A percentile compares a stretch with the other conserved stretches of the same genome.
These are phyloP conservation scores for Crematogaster levior DNA, from an alignment of 2,888 invertebrate species.

Conservation along the genomic window DNA sequence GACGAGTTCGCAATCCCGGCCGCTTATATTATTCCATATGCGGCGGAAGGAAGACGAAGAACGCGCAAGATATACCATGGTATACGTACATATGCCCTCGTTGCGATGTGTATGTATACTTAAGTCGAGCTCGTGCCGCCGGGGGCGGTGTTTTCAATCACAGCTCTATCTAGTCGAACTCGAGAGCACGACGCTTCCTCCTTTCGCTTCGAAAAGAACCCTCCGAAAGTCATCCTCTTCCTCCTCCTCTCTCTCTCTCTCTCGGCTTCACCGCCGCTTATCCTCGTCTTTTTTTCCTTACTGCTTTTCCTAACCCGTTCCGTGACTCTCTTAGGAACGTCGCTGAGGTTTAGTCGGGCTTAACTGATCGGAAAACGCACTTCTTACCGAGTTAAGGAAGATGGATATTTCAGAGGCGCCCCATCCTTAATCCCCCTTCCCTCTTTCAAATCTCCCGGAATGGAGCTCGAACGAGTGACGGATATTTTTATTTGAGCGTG, in stretches of 20 bases:
- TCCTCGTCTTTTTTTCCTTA: neutral
- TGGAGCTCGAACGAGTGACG: constrained; percentile 36
- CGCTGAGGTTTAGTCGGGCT: constrained; percentile 78
- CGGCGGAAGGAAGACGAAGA: constrained; percentile 6
- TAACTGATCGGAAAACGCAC: constrained; percentile 83
- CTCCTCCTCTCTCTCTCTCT: neutral
- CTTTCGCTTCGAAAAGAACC: constrained; percentile 28
- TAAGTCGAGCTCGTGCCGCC: constrained; percentile 81
- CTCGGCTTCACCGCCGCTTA: constrained; percentile 16
- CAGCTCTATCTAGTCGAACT: constrained; percentile 82
- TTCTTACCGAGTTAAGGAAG: constrained; percentile 78
- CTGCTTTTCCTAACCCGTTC: constrained; percentile 25
- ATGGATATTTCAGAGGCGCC: constrained; percentile 72
- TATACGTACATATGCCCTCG: neutral
- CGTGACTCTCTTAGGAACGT: constrained; percentile 71
- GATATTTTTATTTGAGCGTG: constrained; percentile 51
- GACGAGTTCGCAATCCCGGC: neutral
- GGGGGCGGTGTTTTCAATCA: constrained; percentile 84
- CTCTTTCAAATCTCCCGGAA: constrained; percentile 16
- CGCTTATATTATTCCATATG: constrained; percentile 49
- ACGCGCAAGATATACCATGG: neutral
- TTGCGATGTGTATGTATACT: constrained; percentile 69
- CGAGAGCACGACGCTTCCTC: constrained; percentile 62
- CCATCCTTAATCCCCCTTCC: constrained; percentile 49
- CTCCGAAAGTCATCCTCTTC: constrained; percentile 28